A percentile compares a stretch with the other conserved stretches of the same genome.
These are phyloP conservation scores for Akabosia matsudoensis DNA, from an alignment of 1,140 invertebrate species.

Conservation along the genomic window DNA sequence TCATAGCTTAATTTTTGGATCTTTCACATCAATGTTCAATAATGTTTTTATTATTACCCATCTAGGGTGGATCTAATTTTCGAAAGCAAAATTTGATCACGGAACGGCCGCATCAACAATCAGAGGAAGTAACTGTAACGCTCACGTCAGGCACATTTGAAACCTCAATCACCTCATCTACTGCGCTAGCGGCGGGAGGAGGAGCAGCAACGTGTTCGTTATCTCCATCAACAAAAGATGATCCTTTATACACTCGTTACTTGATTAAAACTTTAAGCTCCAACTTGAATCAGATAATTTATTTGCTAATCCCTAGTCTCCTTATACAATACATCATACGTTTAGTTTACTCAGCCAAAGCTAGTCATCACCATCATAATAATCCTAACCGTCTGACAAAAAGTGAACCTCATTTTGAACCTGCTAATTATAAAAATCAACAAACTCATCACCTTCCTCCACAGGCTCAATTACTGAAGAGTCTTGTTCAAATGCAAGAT, in stretches of 20 bases:
- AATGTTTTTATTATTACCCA: neutral
- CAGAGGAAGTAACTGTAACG: neutral
- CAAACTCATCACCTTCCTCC: neutral
- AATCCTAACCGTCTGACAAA: neutral
- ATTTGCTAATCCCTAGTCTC: conserved; percentile 20
- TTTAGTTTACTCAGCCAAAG: conserved; percentile 13
- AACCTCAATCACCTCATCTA: neutral
- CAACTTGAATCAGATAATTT: conserved; percentile 22
- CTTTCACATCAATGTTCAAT: neutral
- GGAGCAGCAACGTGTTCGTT: neutral
- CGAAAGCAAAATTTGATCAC: conserved; percentile 3
- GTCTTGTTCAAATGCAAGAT: neutral
- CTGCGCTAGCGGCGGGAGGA: neutral
- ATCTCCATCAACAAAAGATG: neutral
- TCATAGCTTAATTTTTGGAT: too few relatives aligned
- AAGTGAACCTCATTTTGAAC: neutral
- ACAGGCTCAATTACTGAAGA: neutral
- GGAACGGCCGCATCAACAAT: neutral
- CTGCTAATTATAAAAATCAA: neutral
- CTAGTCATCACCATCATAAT: neutral
- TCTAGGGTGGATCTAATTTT: neutral
- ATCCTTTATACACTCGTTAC: conserved; percentile 16
- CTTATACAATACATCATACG: conserved; percentile 21
- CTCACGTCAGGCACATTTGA: conserved; percentile 2
- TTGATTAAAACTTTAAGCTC: conserved; percentile 5